Evolutionary conservation across 2,797 vertebrate species (phyloP), one percentile per base, ranked within the genome.

Genomic region (Pipistrellus nathusii): DNA sequence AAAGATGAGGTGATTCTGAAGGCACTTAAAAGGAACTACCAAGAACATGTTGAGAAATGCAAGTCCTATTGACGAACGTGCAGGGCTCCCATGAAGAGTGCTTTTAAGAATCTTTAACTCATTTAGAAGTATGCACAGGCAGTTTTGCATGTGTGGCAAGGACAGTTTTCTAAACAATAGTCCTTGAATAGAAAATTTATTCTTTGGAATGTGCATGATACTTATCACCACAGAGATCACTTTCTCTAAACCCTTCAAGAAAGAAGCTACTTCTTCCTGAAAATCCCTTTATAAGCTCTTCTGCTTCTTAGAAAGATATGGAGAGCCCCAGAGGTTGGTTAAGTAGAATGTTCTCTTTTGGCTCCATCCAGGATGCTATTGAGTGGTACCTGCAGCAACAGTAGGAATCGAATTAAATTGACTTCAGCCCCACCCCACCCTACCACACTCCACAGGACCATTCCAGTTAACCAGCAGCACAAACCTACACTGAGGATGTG

Each of bases 71-170:
- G 41, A 89, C 4, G 3, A 46, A 77, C 8, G 23, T 25, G 51
- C n/a, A 17, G 35, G 68, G 81, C 55, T 32, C 46, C 64, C 71
- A 35, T 51, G 46, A 35, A 59, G 77, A 94, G 92, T 83, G 72
- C 89, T 93, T 94, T 85, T 27, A 83, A 93, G 95, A 95, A 93
- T 46, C 81, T 90, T 86, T 62, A 90, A 81, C 91, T 96, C 95
- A 93, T 93, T 94, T 88, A 92, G 81, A 95, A 96, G 86, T 51
- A 35, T 66, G 38, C 93, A 76, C 55, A 93, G 83, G 64, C 78
- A 53, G 91, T 93, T 95, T 93, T 97, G 93, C 93, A 95, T 96
- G 76, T 59, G 68, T 71, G 38, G 27, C 55, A 93, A 96, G 96
- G 77, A 14, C 1, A 14, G 48, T 57, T 95, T 97, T 95, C 94